phyloP scores from a whole-genome alignment of 2,888 invertebrate genomes.

The Sympetrum striolatum region DNA sequence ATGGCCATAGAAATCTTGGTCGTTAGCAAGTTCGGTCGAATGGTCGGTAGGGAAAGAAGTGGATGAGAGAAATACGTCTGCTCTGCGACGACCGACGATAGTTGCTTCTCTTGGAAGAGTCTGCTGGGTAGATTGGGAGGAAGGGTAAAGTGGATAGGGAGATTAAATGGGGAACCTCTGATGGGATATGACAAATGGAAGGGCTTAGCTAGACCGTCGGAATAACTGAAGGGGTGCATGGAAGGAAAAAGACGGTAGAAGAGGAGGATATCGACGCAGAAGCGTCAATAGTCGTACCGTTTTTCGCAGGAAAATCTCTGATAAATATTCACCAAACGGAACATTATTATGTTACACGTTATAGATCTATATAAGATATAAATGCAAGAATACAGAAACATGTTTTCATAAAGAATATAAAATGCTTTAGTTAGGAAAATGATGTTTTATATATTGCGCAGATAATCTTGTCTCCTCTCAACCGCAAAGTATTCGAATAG shows the following conservation, averaged over 20 bases:
- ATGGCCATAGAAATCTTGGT: neutral
- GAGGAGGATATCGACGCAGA: neutral
- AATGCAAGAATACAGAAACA: no score
- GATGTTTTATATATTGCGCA: no score
- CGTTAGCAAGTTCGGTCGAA: neutral
- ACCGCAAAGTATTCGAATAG: no score
- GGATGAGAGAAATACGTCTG: neutral
- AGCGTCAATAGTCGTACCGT: neutral
- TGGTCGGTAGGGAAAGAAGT: neutral
- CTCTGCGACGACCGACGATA: neutral
- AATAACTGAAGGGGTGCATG: neutral
- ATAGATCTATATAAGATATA: no score
- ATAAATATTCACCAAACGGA: neutral
- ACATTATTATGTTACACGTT: no score
- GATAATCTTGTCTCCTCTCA: no score
- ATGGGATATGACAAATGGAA: neutral
- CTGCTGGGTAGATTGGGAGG: neutral
- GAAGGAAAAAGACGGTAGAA: neutral
- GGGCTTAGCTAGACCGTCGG: neutral
- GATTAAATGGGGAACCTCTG: neutral
- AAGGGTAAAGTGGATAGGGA: neutral
- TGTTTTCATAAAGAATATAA: neutral
- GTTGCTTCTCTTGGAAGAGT: neutral
- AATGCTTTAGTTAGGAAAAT: neutral
- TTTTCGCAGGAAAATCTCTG: neutral